Percentiles rank a stretch among this genome's conserved stretches.
These are phyloP conservation scores for Labeo catla DNA, from an alignment of 2,113 vertebrate genomes.

Conservation along the genomic window DNA sequence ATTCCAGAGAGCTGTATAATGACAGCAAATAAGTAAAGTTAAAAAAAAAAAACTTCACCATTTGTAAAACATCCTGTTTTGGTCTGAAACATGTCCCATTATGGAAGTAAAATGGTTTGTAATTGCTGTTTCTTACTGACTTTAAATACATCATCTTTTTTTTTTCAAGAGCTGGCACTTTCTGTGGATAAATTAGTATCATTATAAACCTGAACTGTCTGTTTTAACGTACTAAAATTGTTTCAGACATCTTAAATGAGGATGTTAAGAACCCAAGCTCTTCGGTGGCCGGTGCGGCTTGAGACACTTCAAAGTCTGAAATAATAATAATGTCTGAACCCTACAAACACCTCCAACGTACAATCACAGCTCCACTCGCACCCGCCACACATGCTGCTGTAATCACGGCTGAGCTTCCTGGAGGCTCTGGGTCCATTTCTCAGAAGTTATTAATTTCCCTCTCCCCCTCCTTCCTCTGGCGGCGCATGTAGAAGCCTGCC, in stretches of 20 bases:
- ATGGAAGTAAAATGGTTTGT: neutral
- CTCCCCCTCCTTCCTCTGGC: neutral
- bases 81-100: neutral
- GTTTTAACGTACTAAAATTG: neutral
- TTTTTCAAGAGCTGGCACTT: neutral
- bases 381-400: constrained; percentile 13
- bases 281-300: neutral
- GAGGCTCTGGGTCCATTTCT: constrained; percentile 32
- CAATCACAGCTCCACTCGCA: neutral
- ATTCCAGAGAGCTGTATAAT: too few relatives aligned
- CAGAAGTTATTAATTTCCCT: constrained; percentile 49
- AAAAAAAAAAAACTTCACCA: neutral
- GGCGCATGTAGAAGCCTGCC: constrained; percentile 30
- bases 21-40: too few relatives aligned
- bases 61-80: neutral
- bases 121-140: neutral
- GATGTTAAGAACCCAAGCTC: neutral
- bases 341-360: constrained; percentile 5
- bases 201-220: neutral
- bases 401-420: constrained; percentile 29
- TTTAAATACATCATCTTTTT: neutral
- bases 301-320: neutral
- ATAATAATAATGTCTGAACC: neutral
- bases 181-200: neutral
- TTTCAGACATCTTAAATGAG: neutral